A percentile compares a stretch with the other conserved stretches of the same genome.
Conservation (phyloP, 2,888 invertebrate genomes). For the Meiosimyza platycephala region DNA sequence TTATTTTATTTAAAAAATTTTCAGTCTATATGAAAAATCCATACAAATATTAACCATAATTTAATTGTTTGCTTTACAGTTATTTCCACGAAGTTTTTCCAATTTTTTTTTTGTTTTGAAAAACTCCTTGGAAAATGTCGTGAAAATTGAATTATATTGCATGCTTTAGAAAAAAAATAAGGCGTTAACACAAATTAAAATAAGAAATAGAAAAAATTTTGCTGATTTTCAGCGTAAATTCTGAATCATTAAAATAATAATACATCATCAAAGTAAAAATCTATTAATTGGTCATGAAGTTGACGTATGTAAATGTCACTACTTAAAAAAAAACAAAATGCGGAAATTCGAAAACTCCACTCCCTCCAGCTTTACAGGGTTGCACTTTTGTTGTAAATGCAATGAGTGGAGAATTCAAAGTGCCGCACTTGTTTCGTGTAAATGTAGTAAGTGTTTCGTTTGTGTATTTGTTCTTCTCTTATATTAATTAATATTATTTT, state of each 20-base stretch:
- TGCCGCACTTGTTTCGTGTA: constrained; percentile 32
- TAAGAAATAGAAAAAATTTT: no score
- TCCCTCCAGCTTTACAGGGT: no score
- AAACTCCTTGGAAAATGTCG: background rate
- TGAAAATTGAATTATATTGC: constrained; percentile 7
- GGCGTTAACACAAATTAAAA: background rate
- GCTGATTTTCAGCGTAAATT: background rate
- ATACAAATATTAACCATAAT: constrained; percentile 49
- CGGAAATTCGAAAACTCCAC: no score
- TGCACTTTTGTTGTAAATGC: no score
- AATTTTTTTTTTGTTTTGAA: background rate
- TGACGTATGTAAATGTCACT: no score
- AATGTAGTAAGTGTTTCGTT: constrained; percentile 16
- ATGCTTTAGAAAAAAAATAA: background rate
- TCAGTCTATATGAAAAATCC: constrained; percentile 60
- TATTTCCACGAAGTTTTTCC: background rate
- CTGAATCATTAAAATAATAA: constrained; percentile 29
- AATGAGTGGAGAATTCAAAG: background rate
- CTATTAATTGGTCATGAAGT: no score
- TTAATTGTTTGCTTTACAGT: constrained; percentile 27
- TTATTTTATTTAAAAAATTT: constrained; percentile 54
- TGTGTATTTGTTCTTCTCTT: constrained; percentile 26
- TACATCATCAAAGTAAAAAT: constrained; percentile 7
- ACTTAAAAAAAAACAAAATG: no score
- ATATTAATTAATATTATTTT: constrained; percentile 39